Base-by-base conservation (phyloP, 2,113 vertebrate genomes). In the Elgaria multicarinata region DNA sequence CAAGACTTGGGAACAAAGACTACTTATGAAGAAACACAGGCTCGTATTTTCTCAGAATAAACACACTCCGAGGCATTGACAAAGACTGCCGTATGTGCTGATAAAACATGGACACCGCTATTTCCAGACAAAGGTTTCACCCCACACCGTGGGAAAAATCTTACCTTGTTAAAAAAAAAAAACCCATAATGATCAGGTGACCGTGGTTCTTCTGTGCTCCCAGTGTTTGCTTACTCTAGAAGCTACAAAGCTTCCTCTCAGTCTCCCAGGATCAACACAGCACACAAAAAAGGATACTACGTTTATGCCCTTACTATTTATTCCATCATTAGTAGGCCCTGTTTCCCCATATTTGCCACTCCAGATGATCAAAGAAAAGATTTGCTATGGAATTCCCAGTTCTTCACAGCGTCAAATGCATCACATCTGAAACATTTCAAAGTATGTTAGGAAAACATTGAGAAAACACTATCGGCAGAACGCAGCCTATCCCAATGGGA, bases 81-180 rank as follows among this genome's bases (percentile, higher is more conserved):
- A 93, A 80, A 90, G 86, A 22, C 0, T 0, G 71, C 1, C 46
- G 0, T 20, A 9, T 0, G 0, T 76, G 13, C 78, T 80, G 93
- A 92, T 92, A 92, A 91, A 94, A 88, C 1, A 76, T 0, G 0
- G 87, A 91, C 53, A 64, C 12, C 26, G 71, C 71, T 76, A 91
- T 46, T 86, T 88, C 58, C 89, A 89, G 90, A 86, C 89, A 71
- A 87, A 81, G 2, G 69, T 91, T 95, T 94, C 93, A 92, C 96
- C 42, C 69, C 33, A 93, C 93, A 93, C 96, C 94, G 92, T 95
- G 96, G 95, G 96, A 95, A 96, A 96, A 0, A 33, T 79, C 71
- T 94, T 91, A 94, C 94, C 94, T 96, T 95, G 93, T 89, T 91
- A 92, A 44, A 86, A 78, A 71, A n/a, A n/a, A n/a, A n/a, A n/a